These are phyloP conservation scores for Platycercus adscitus DNA, from an alignment of 2,113 vertebrate species.

Conservation along the genomic window DNA sequence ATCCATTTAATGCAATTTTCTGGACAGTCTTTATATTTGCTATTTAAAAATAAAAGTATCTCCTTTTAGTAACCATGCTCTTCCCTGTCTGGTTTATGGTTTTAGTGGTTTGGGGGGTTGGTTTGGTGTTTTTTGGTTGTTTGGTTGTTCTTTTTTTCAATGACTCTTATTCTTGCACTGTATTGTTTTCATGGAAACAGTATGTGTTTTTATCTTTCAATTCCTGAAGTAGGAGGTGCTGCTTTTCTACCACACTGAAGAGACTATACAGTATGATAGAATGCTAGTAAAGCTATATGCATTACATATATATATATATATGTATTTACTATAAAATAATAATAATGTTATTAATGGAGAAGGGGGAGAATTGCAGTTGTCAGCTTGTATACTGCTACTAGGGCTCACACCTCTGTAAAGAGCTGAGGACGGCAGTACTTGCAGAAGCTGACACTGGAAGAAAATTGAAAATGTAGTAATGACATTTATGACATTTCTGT, in stretches of 20 bases:
- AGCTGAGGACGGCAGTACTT: neutral
- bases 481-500: neutral
- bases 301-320: neutral
- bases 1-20: neutral
- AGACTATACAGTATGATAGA: neutral
- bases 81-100: neutral
- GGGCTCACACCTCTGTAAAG: neutral
- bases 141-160: neutral
- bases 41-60: neutral
- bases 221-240: neutral
- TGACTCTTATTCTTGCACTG: neutral
- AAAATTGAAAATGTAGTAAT: neutral
- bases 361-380: neutral
- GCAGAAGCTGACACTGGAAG: neutral
- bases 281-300: neutral
- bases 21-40: neutral
- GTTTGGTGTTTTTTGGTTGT: neutral
- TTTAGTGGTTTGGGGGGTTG: neutral
- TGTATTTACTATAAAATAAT: neutral
- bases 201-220: neutral
- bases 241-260: neutral
- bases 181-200: neutral
- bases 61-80: neutral
- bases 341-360: neutral
- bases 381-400: neutral